Evolutionary conservation across 1,140 invertebrate genomes (phyloP).

Genomic region (Steinernema feltiae): DNA sequence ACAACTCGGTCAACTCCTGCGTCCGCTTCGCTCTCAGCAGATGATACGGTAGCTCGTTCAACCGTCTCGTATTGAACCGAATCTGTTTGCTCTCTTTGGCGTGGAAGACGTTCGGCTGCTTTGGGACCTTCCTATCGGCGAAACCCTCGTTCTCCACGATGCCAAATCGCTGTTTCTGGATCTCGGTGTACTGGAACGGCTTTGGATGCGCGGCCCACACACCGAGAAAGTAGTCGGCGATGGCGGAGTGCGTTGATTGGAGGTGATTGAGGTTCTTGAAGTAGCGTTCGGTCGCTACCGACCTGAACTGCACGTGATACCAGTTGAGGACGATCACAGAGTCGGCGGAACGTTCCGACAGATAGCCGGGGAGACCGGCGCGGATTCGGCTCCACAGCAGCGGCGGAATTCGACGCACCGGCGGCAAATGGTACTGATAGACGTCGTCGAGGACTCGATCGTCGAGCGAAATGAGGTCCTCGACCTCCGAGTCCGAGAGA

Average conservation of each 20-base stretch:
- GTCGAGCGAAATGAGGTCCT: constrained; percentile 82
- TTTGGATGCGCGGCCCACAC: constrained; percentile 78
- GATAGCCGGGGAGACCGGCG: constrained; percentile 87
- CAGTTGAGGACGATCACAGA: constrained; percentile 93
- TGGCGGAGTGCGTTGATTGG: constrained; percentile 89
- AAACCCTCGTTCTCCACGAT: constrained; percentile 77
- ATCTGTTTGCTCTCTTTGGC: constrained; percentile 79
- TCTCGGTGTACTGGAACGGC: constrained; percentile 91
- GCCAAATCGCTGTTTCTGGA: constrained; percentile 76
- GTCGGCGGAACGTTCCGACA: constrained; percentile 90
- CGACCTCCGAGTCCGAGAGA: constrained; percentile 82
- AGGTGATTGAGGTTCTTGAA: constrained; percentile 95
- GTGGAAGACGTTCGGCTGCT: constrained; percentile 85
- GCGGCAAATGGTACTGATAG: constrained; percentile 94
- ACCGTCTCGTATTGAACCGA: constrained; percentile 65
- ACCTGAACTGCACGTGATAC: constrained; percentile 79
- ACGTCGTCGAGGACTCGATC: constrained; percentile 89
- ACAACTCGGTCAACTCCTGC: constrained; percentile 83
- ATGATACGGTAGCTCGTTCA: constrained; percentile 82
- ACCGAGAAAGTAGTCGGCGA: constrained; percentile 93
- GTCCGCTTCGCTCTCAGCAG: constrained; percentile 80
- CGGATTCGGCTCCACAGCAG: constrained; percentile 88
- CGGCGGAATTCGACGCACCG: constrained; percentile 85
- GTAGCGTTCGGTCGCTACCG: constrained; percentile 84
- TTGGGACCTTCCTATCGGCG: constrained; percentile 87